Base-by-base conservation (phyloP, 1,140 invertebrate genomes). In the Goniozus legneri region DNA sequence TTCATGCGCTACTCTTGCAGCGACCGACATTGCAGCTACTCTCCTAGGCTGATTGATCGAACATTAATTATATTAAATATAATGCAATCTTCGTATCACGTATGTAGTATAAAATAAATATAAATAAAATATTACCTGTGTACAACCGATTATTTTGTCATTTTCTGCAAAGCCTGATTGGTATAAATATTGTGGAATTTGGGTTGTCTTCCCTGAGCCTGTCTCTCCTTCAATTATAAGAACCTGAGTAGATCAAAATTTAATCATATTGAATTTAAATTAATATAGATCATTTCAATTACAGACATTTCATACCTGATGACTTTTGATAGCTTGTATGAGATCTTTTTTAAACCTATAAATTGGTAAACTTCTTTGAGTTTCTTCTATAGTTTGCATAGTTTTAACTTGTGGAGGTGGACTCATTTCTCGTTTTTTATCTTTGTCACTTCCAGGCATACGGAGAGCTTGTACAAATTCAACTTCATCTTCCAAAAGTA, bases 11-110 rank as follows among this genome's bases (percentile, higher is more conserved):
- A 99, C 96, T 77, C 97, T 84, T 30, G 95, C 90, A 31, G 97
- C 94, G n/a, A 99, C 97, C 18, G 94, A 97, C 96, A 99, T 99
- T 8, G 97, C 94, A 30, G 97, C 97, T 18, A 99, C 97, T 80
- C 97, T 77, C 63, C 97, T 77, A 0, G 97, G 97, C 70, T 98
- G 24, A n/a, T n/a, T n/a, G n/a, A n/a, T n/a, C n/a, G n/a, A n/a
- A 94, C 3, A 95, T 98, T 76, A 94, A 97, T 1, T 92, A 91
- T 50, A 97, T 82, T 85, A 91, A 73, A 83, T 90, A 71, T 84
- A 86, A 48, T 35, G 22, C 10, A 24, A 16, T 30, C 39, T 27
- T 35, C 15, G n/a, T 10, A 30, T 30, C 18, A 43, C n/a, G 32
- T 35, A 8, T 15, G 10, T n/a, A 10, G 21, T 44, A 50, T 35